Evolutionary conservation across 2,113 vertebrate species (phyloP), one percentile per base, ranked within the genome.

Genomic region (Rallus limicola): DNA sequence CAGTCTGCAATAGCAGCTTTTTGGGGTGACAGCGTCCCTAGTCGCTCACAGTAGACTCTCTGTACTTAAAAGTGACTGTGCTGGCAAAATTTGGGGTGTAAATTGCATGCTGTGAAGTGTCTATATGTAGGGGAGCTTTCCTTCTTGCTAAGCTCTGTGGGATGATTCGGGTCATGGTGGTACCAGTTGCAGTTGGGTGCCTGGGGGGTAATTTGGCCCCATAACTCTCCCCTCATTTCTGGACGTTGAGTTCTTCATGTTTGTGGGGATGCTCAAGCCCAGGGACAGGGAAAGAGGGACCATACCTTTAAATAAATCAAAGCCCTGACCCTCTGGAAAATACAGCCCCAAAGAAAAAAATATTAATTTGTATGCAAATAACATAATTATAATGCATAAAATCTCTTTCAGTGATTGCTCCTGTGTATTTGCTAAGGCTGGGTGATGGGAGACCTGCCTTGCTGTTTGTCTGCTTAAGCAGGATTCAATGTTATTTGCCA

Each of bases 401-500:
- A 69, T 83, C 85, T 80, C 52, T 67, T 21, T 23, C 75, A 7
- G 63, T 40, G 85, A 56, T 77, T 38, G 80, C 82, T 91, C n/a
- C 82, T 64, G 59, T 63, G 69, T 76, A 11, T 90, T 74, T 63
- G 63, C 86, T 36, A 13, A 50, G 96, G 82, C 85, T 63, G 85
- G 93, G 46, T 83, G 93, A 76, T 72, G 90, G 86, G 86, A 94
- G 93, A 90, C 74, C 76, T 92, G 82, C 74, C 86, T 93, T 26
- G 75, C 88, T 88, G 88, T 89, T 86, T 81, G 93, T 62, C 90
- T 95, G 86, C 96, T 95, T 88, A 81, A 94, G 88, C 92, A 93
- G 93, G 90, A 68, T 95, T 96, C 93, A 25, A 5, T 87, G 90
- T 95, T 97, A 88, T 95, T 97, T 95, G 97, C 93, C 82, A 75